Conservation (phyloP, 1,140 invertebrate genomes). For the Scaptodrosophila lebanonensis region DNA sequence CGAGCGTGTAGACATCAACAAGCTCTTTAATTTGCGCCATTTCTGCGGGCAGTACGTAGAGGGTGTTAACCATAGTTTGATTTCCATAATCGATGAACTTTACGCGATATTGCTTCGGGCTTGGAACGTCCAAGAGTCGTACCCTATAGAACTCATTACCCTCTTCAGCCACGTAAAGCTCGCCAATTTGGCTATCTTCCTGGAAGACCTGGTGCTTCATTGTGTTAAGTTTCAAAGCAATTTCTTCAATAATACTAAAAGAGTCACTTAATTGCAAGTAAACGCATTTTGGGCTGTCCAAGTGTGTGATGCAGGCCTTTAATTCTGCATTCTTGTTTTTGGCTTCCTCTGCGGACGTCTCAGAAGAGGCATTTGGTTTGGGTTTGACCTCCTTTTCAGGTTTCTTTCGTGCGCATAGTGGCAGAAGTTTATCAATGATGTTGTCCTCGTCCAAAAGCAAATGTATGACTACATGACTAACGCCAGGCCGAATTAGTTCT, state of each 20-base stretch:
- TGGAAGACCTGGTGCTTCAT: slow-evolving; percentile 20
- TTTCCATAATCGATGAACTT: slow-evolving; percentile 86
- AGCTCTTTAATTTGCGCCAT: slow-evolving; percentile 80
- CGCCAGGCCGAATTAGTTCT: slow-evolving; percentile 80
- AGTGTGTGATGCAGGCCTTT: slow-evolving; percentile 52
- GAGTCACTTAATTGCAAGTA: slow-evolving; percentile 57
- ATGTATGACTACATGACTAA: slow-evolving; percentile 82
- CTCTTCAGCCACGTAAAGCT: slow-evolving; percentile 52
- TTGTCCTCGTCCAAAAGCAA: slow-evolving; percentile 81
- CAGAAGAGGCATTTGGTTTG: not conserved
- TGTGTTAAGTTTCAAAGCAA: slow-evolving; percentile 38
- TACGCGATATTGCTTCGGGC: slow-evolving; percentile 77
- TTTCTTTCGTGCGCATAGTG: slow-evolving; percentile 77
- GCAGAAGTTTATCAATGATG: slow-evolving; percentile 80
- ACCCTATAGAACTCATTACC: slow-evolving; percentile 54
- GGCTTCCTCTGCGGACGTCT: not conserved
- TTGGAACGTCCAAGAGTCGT: slow-evolving; percentile 49
- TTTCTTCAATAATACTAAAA: slow-evolving; percentile 39
- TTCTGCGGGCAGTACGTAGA: slow-evolving; percentile 82
- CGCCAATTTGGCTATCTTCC: slow-evolving; percentile 14
- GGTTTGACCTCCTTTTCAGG: slow-evolving; percentile 13
- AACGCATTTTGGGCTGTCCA: slow-evolving; percentile 43
- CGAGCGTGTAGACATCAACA: slow-evolving; percentile 81
- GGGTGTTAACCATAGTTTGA: slow-evolving; percentile 79
- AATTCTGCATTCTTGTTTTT: not conserved